Base-by-base conservation (phyloP, 1,140 invertebrate genomes). In the Cyrtorhinus lividipennis region DNA sequence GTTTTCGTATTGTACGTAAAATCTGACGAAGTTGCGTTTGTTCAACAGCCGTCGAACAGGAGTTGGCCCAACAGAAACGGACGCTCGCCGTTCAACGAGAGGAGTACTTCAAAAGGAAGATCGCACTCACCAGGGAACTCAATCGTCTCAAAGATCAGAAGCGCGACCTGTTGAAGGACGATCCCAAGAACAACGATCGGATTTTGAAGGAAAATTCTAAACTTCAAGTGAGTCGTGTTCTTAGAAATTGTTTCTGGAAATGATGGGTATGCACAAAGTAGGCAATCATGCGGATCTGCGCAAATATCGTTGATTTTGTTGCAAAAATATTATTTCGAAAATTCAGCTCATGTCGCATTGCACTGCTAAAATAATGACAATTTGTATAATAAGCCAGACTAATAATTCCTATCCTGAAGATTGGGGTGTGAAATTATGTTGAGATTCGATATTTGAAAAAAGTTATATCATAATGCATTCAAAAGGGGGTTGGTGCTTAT, bases 131-230 rank as follows among this genome's bases (percentile, higher is more conserved):
- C 66, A 81, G 83, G 46, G 86, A 90, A 73, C 73, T 89, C 65
- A 84, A 88, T 68, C 82, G 85, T 30, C 73, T 90, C 1, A 82
- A 84, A 66, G 81, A 86, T 26, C 87, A 89, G 68, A 82, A 83
- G 46, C 80, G 83, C 59, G 85, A 88, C 71, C 78, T 90, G n/a
- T 73, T 80, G 44, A 79, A 79, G 45, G 83, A 83, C 59, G 75
- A 76, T 58, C 75, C 78, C 30, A 79, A 80, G 53, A 80, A 86
- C 63, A 85, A 83, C 67, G 83, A 80, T 71, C 77, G 80, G 46
- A 83, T 86, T 66, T 75, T 89, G 30, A 84, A 84, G 68, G 85
- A 89, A 73, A 89, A 89, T 72, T 82, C 85, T 63, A 86, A 86
- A 69, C 73, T 90, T 56, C 48, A 53, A 20, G 48, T 53, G 12